Evolutionary conservation across 2,888 invertebrate species (phyloP), one percentile per base, ranked within the genome.

Genomic region (Coelopa pilipes): DNA sequence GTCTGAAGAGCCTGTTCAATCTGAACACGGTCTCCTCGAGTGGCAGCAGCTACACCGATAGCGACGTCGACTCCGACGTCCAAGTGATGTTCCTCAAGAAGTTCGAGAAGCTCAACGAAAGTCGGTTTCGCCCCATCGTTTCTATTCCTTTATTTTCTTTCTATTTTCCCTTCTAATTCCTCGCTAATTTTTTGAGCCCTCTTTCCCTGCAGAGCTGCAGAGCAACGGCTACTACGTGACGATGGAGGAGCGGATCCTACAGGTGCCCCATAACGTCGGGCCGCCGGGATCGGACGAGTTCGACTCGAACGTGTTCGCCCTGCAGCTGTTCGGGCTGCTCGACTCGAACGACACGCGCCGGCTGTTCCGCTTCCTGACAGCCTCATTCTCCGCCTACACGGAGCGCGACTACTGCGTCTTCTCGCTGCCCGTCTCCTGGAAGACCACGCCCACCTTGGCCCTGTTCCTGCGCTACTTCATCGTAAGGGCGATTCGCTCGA

Each of bases 351-450:
- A 91, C 79, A 88, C 89, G 34, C 87, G 90, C 70, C 85, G 87
- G 75, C 84, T 89, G 0, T 88, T 88, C 66, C 90, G 91, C 77
- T 88, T 93, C 67, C 84, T 94, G 15, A 89, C 90, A 77, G 91
- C 91, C 0, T 90, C 92, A 0, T 94, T 93, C 83, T 91, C 92
- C 80, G 88, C 91, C 57, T 92, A 90, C 85, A 91, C 91, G 1
- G 87, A 90, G 5, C 88, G 89, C 45, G 92, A 94, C 65, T 93
- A 82, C 68, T 85, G 86, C 15, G 75, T 86, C 12, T 74, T 86
- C 1, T 75, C 81, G 1, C 55, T 85, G 4, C 75, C 80, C 11
- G 71, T 76, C 1, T 70, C 70, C 1, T 65, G 78, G 12, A 73
- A 78, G 1, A 63, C 75, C 0, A 70, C 76, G 13, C n/a, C 70